Conservation (phyloP, 2,113 vertebrate species). For the Rhinichthys klamathensis region DNA sequence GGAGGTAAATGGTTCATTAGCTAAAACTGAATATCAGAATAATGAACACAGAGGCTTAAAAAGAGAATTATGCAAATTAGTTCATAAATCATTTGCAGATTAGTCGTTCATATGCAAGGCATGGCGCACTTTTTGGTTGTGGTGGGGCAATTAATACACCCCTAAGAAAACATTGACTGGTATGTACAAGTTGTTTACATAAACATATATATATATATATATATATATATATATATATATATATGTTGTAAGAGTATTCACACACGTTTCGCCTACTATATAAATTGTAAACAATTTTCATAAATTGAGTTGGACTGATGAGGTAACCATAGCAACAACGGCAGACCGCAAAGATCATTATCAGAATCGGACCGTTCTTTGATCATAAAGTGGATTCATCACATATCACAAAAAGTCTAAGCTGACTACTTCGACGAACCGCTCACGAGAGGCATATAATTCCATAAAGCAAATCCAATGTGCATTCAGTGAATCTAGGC, state of each 20-base stretch:
- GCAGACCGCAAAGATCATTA: background rate
- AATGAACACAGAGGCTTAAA: conserved; percentile 27
- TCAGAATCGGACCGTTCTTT: background rate
- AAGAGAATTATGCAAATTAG: background rate
- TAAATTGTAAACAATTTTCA: no score
- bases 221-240: no score
- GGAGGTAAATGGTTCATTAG: conserved; percentile 17
- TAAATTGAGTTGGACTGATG: background rate
- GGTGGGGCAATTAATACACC: background rate
- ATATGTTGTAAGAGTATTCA: background rate
- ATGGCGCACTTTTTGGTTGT: background rate
- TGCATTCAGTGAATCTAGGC: background rate
- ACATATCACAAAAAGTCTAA: background rate
- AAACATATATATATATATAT: background rate
- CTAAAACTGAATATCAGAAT: conserved; percentile 18
- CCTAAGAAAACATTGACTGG: background rate
- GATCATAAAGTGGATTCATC: background rate
- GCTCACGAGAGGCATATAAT: background rate
- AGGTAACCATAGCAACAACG: conserved; percentile 20
- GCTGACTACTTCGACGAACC: background rate
- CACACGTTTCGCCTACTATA: background rate
- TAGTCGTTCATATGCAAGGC: background rate
- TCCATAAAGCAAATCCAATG: background rate
- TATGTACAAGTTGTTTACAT: background rate
- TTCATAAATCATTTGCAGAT: conserved; percentile 8